Percentiles rank a stretch among this genome's conserved stretches.
These are phyloP conservation scores for Hirtodrosophila trivittata DNA, from an alignment of 2,888 invertebrate genomes.

Conservation along the genomic window DNA sequence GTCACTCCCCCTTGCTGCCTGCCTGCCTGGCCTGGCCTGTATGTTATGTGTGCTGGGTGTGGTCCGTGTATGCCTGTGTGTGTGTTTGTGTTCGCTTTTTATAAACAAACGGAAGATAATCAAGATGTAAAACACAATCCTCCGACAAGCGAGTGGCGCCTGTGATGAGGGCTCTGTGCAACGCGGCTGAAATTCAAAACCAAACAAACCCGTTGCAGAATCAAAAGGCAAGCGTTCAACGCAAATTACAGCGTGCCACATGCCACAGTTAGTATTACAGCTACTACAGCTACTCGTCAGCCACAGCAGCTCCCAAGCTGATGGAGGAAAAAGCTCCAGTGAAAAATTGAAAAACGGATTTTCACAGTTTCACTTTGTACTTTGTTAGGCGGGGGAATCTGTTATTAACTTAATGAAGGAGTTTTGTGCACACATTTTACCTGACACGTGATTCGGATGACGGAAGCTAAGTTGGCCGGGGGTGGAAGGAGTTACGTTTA, in stretches of 20 bases:
- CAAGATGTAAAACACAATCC: conserved; percentile 79
- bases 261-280: conserved; percentile 52
- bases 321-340: conserved; percentile 31
- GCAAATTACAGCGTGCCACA: conserved; percentile 56
- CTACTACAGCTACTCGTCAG: conserved; percentile 17
- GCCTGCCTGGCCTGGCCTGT: not conserved
- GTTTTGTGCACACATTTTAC: conserved; percentile 67
- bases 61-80: conserved; percentile 9
- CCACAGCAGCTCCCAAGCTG: conserved; percentile 1
- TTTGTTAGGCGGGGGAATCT: conserved; percentile 53
- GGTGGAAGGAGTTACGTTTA: not conserved
- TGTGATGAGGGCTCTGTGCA: conserved; percentile 12
- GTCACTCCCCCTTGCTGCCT: not conserved
- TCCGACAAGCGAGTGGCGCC: conserved; percentile 44
- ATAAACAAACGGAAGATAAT: conserved; percentile 80
- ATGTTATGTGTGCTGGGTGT: not conserved
- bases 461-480: conserved; percentile 18
- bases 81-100: conserved; percentile 43
- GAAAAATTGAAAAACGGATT: conserved; percentile 69
- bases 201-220: conserved; percentile 68
- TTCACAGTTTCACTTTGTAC: conserved; percentile 78
- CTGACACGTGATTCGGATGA: conserved; percentile 71
- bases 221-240: conserved; percentile 63
- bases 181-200: conserved; percentile 73
- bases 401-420: conserved; percentile 80